Evolutionary conservation across 2,113 vertebrate species (phyloP).

Genomic region (Pygathrix nemaeus): DNA sequence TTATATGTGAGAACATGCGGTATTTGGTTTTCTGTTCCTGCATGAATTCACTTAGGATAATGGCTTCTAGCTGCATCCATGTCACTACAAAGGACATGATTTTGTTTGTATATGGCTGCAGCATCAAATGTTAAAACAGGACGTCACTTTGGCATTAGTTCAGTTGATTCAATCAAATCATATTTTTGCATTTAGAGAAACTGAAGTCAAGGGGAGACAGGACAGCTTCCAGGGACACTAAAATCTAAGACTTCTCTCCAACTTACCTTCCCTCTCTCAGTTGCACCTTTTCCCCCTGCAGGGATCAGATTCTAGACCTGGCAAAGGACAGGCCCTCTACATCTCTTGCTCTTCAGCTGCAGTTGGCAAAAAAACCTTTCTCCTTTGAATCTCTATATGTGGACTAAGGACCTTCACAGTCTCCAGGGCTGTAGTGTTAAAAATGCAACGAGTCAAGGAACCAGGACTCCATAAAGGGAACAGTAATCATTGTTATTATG

Average conservation of each 20-base stretch:
- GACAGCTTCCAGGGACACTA: neutral
- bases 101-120: no score
- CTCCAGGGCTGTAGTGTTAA: neutral
- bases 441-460: neutral
- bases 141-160: neutral
- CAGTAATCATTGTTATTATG: neutral
- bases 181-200: neutral
- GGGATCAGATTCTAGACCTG: neutral
- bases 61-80: no score
- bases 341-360: neutral
- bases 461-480: neutral
- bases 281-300: neutral
- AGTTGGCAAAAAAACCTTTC: neutral
- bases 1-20: no score
- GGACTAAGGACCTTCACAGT: neutral
- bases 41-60: no score
- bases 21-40: no score
- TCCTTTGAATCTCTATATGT: neutral
- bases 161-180: neutral
- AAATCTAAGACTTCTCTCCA: neutral
- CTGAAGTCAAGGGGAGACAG: neutral
- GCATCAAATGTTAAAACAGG: neutral
- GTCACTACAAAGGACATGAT: no score
- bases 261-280: neutral
- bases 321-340: neutral